These are phyloP conservation scores for Cataglyphis hispanica DNA, from an alignment of 1,140 invertebrate species.

Conservation along the genomic window DNA sequence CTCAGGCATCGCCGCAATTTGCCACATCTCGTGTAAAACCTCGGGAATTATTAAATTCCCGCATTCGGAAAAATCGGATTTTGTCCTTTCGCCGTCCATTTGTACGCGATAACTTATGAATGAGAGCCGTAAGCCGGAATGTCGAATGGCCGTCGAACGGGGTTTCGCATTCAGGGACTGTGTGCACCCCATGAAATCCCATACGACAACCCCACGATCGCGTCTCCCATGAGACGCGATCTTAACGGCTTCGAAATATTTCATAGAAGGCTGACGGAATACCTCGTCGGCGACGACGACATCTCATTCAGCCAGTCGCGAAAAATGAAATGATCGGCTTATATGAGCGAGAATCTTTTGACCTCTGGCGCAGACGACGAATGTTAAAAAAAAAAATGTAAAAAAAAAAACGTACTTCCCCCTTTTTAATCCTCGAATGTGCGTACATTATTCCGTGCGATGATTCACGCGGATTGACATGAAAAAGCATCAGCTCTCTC, in stretches of 20 bases:
- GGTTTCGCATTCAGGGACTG: constrained; percentile 5
- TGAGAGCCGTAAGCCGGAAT: constrained; percentile 48
- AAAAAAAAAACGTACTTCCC: background rate
- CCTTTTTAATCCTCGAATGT: constrained; percentile 23
- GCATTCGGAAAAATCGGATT: constrained; percentile 30
- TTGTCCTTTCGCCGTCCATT: constrained; percentile 40
- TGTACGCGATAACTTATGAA: constrained; percentile 57
- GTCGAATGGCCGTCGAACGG: constrained; percentile 29
- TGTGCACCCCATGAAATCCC: constrained; percentile 19
- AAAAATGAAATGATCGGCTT: constrained; percentile 55
- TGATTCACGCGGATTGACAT: too few species aligned
- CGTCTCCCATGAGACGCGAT: background rate
- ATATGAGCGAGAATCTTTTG: constrained; percentile 28
- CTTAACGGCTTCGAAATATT: constrained; percentile 33
- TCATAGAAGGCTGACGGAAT: background rate
- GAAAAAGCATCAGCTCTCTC: constrained; percentile 1
- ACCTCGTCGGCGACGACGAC: background rate
- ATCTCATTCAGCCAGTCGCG: constrained; percentile 24
- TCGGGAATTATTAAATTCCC: constrained; percentile 53
- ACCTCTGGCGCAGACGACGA: background rate
- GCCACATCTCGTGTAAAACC: background rate
- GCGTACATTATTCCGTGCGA: too few species aligned
- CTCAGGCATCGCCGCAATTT: constrained; percentile 9
- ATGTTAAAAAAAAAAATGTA: background rate
- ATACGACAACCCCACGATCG: background rate